Evolutionary conservation across 2,888 invertebrate species (phyloP), one percentile per base, ranked within the genome.

Genomic region (Aphodius granarius): DNA sequence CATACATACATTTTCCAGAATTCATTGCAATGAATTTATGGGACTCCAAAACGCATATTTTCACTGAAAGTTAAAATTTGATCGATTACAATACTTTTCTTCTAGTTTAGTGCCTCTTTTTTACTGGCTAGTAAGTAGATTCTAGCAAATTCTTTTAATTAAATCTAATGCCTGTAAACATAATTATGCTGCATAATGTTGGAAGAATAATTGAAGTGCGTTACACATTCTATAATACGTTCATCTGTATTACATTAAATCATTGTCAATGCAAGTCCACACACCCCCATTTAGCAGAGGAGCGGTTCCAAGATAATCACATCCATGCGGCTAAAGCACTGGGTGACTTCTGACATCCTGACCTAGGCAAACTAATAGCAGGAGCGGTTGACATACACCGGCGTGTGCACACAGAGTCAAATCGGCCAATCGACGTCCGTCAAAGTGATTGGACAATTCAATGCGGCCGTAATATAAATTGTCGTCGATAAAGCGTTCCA

Each of bases 401-500:
- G n/a, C n/a, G 43, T 43, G 43, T 43, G 43, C 43, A 13, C 43
- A 43, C 43, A 43, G 43, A 43, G 43, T 68, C 68, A 22, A 68
- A 68, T 68, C 68, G 68, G 18, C 68, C 22, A 43, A 43, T 68
- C 68, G 68, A 68, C 68, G 68, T 20, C 68, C 68, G 68, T 68
- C 68, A 68, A 68, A 78, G 77, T 77, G 77, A 78, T 78, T 76
- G 77, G 73, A 78, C 76, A 78, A 78, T 77, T 77, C 76, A 75
- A 77, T 77, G 74, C 78, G 71, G 76, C 78, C 79, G 79, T 78
- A 79, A 80, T 79, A 80, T 79, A 80, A 80, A 80, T 80, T 80
- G 80, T 77, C 76, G 76, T 78, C 79, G 78, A 79, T 79, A 80
- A 80, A 80, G 79, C 80, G 79, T 76, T 77, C 79, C 80, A 79